Evolutionary conservation across 2,797 vertebrate genomes (phyloP).

Genomic region (Xiphorhynchus erythropygius): DNA sequence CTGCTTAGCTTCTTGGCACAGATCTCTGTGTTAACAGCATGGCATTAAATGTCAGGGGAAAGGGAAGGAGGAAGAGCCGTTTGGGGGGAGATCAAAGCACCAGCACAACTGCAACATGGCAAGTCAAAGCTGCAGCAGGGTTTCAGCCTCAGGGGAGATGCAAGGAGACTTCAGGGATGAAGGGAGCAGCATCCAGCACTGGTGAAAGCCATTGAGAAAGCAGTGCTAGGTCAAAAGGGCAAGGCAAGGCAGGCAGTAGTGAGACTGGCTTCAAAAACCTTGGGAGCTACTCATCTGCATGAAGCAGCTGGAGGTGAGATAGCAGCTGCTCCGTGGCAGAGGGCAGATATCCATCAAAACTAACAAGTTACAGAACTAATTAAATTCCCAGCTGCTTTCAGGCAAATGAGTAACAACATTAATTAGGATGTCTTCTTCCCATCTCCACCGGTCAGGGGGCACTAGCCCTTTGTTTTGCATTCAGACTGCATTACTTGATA

Average conservation of each 20-base stretch:
- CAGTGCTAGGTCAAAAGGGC: background rate
- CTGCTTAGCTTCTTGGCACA: background rate
- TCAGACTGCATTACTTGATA: background rate
- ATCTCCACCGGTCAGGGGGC: background rate
- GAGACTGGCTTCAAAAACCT: background rate
- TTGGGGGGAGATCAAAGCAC: background rate
- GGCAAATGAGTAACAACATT: background rate
- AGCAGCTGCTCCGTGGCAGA: background rate
- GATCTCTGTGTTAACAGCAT: background rate
- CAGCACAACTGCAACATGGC: background rate
- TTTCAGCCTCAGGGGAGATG: background rate
- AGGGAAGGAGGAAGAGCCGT: background rate
- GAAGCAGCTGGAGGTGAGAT: conserved; percentile 12
- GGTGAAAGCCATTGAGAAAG: fast-evolving
- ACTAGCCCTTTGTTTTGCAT: background rate
- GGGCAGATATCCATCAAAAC: conserved; percentile 46
- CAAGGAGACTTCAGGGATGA: background rate
- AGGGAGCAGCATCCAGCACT: background rate
- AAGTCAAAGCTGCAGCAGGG: background rate
- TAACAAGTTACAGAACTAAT: conserved; percentile 34
- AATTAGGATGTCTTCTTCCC: conserved; percentile 5
- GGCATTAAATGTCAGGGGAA: background rate
- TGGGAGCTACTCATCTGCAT: background rate
- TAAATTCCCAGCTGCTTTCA: conserved; percentile 48
- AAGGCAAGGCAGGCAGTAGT: background rate